Evolutionary conservation across 2,888 invertebrate species (phyloP), one percentile per base, ranked within the genome.

Genomic region (Hydroisotoma schaefferi): DNA sequence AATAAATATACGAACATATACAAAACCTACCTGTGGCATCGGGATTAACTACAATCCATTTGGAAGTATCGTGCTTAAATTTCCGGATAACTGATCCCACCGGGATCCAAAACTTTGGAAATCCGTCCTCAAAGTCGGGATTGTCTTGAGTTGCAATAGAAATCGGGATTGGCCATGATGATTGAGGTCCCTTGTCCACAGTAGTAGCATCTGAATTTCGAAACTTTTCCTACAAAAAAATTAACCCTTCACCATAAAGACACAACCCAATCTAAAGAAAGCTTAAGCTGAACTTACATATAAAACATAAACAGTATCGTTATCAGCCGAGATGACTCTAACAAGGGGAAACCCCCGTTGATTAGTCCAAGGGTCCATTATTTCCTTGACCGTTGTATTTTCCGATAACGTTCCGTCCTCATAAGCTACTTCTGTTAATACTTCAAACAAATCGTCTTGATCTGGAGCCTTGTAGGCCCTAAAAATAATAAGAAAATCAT

Each of bases 401-500:
- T 27, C 23, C 3, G 72, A 62, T 5, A 74, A 63, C 4, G 61
- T 66, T 44, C 63, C 62, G 54, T 73, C 72, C n/a, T 58, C 51
- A 44, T 71, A 71, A 1, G 69, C 79, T 48, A 71, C 72, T 59
- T 75, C 72, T 20, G 76, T 76, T 46, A 79, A 70, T 46, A 76
- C 73, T 22, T 73, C 69, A 77, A 79, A 80, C 3, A 80, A 72
- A 61, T 80, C 77, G 63, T 77, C 76, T 60, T 79, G 78, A 38
- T 74, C 75, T 1, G 79, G 78, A 47, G 76, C 76, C 15, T 70
- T 68, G 63, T 75, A 79, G 48, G 71, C 70, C 56, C 74, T 74
- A 27, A 33, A n/a, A n/a, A n/a, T 33, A 33, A 33, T 10, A 33
- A 33, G 15, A 8, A 33, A 10, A 8, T 33, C 15, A 10, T 33